Evolutionary conservation across 2,888 invertebrate species (phyloP).

Genomic region (Drosophila yooni): DNA sequence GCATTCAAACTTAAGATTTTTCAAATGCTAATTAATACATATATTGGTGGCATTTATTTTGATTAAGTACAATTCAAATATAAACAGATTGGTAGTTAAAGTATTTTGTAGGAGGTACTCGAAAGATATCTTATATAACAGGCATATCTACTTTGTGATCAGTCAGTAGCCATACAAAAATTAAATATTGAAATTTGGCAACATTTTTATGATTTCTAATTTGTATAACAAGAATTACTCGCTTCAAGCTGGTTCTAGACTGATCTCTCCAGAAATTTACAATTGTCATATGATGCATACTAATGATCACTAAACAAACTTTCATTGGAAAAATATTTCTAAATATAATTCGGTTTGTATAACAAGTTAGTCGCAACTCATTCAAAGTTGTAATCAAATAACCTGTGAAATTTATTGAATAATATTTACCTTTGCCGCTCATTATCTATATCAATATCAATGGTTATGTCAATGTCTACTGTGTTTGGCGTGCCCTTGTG

Average conservation of each 20-base stretch:
- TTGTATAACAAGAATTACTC: neutral
- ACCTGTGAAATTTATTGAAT: conserved; percentile 56
- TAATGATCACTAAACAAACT: conserved; percentile 34
- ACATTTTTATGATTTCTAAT: too few species aligned
- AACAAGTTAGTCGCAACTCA: conserved; percentile 36
- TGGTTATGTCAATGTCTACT: conserved; percentile 53
- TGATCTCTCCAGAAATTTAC: conserved; percentile 1
- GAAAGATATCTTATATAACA: conserved; percentile 25
- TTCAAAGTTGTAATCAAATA: conserved; percentile 31
- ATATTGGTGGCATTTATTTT: conserved; percentile 55
- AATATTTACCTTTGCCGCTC: conserved; percentile 60
- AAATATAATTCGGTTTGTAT: conserved; percentile 28
- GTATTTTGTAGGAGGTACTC: neutral
- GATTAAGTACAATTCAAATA: conserved; percentile 35
- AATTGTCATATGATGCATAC: conserved; percentile 61
- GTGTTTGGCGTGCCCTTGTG: conserved; percentile 62
- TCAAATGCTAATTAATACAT: conserved; percentile 55
- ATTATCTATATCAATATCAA: conserved; percentile 60
- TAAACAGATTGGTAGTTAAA: neutral
- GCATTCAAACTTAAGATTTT: conserved; percentile 49
- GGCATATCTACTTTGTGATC: conserved; percentile 17
- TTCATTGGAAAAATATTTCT: conserved; percentile 13
- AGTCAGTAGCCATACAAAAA: neutral
- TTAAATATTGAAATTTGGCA: conserved; percentile 1
- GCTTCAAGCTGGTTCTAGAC: conserved; percentile 15